These are phyloP conservation scores for Typhlichthys subterraneus DNA, from an alignment of 2,797 vertebrate genomes.

Conservation along the genomic window DNA sequence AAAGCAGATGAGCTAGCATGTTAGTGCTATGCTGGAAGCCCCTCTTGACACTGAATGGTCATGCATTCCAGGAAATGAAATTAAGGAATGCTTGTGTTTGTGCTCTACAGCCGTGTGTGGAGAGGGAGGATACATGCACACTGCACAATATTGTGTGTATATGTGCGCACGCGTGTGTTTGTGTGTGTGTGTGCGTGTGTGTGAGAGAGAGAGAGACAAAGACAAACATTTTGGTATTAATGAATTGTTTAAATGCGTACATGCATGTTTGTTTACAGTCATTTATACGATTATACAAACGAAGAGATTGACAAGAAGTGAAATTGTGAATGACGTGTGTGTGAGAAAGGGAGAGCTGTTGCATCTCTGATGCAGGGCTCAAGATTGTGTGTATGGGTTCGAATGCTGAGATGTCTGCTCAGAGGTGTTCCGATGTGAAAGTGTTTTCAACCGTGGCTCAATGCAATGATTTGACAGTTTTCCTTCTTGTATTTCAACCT, in stretches of 20 bases:
- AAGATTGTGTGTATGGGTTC: neutral
- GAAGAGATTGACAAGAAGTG: too few relatives aligned
- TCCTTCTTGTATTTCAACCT: too few relatives aligned
- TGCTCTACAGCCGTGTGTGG: neutral
- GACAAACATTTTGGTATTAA: too few relatives aligned
- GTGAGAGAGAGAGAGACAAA: neutral
- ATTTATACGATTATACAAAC: neutral
- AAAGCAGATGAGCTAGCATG: slow-evolving; percentile 46
- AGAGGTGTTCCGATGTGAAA: too few relatives aligned
- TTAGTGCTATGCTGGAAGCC: slow-evolving; percentile 14
- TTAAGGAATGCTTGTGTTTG: neutral
- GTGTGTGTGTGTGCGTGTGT: neutral
- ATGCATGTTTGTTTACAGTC: too few relatives aligned
- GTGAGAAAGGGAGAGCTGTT: neutral
- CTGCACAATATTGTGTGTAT: neutral
- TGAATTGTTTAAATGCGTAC: too few relatives aligned
- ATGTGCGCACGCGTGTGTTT: neutral
- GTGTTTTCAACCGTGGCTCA: too few relatives aligned
- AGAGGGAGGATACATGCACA: neutral
- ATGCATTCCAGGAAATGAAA: slow-evolving; percentile 29
- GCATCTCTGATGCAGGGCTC: too few relatives aligned
- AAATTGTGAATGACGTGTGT: neutral
- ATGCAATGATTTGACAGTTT: too few relatives aligned
- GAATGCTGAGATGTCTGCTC: neutral
- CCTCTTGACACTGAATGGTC: slow-evolving; percentile 24